Percentiles rank a stretch among this genome's conserved stretches.
These are phyloP conservation scores for Tricholaema leucomelas DNA, from an alignment of 2,113 vertebrate species.

Conservation along the genomic window DNA sequence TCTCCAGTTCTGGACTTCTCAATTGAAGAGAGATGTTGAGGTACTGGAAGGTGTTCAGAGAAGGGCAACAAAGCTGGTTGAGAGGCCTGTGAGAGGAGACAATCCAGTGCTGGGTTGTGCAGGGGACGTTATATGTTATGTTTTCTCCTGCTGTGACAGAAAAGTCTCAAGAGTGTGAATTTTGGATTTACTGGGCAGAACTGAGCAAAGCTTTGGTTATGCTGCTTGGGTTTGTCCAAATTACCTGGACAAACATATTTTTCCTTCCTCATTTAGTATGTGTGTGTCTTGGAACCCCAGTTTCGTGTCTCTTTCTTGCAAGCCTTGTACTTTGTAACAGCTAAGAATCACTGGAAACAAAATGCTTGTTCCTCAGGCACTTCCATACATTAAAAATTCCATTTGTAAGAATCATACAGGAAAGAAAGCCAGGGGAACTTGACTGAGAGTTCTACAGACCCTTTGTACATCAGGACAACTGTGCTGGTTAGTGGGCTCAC, in stretches of 20 bases:
- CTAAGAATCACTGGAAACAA: background rate
- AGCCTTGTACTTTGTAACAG: background rate
- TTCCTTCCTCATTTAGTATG: background rate
- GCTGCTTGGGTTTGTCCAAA: background rate
- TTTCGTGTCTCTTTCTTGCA: background rate
- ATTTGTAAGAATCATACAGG: slow-evolving; percentile 11
- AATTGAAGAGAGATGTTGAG: too few relatives aligned
- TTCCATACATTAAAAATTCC: background rate
- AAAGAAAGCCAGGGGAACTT: slow-evolving; percentile 1
- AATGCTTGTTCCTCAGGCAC: background rate
- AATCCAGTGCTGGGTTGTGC: too few relatives aligned
- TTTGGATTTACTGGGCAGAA: background rate
- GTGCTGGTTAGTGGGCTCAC: background rate
- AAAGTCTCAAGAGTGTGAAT: background rate
- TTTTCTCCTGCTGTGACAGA: background rate
- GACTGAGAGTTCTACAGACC: background rate
- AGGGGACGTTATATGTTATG: too few relatives aligned
- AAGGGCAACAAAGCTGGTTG: too few relatives aligned
- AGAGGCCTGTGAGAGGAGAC: too few relatives aligned
- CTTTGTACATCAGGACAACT: background rate
- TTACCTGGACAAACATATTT: background rate
- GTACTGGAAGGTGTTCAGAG: too few relatives aligned
- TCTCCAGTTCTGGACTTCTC: too few relatives aligned
- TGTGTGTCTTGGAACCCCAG: background rate
- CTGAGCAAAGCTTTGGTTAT: background rate